phyloP scores from a whole-genome alignment of 1,140 invertebrate genomes.

The Drosophila ogumai region DNA sequence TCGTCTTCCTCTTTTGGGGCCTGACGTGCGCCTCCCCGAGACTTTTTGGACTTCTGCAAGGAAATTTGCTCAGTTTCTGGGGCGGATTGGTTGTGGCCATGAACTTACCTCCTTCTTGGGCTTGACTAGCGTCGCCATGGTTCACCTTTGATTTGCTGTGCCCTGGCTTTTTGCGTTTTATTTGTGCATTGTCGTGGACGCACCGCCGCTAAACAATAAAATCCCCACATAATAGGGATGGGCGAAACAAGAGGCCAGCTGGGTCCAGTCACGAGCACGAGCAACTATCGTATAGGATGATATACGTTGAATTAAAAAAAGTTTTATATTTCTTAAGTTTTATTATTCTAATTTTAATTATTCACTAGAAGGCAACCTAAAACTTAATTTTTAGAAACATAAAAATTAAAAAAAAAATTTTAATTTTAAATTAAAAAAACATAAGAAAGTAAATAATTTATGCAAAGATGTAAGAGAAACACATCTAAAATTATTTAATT shows the following conservation, averaged over 20 bases:
- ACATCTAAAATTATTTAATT: too few species aligned
- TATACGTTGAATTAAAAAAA: background rate
- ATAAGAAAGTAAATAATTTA: too few species aligned
- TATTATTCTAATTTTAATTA: background rate
- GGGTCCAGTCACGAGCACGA: background rate
- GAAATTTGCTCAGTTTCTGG: background rate
- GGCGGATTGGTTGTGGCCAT: background rate
- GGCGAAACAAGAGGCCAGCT: slow-evolving; percentile 23
- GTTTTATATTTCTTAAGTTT: too few species aligned
- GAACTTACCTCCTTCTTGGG: slow-evolving; percentile 68
- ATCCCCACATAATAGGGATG: slow-evolving; percentile 54
- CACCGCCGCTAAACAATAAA: slow-evolving; percentile 41
- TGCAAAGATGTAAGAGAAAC: too few species aligned
- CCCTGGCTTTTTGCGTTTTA: slow-evolving; percentile 21
- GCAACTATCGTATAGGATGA: background rate
- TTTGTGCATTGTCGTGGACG: slow-evolving; percentile 21
- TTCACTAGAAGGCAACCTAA: background rate
- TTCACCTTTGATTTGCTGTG: slow-evolving; percentile 5
- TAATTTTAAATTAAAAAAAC: background rate
- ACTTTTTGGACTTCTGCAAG: slow-evolving; percentile 65
- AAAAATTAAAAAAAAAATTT: too few species aligned
- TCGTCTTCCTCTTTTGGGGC: slow-evolving; percentile 47
- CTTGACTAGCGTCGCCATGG: slow-evolving; percentile 77
- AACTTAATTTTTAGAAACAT: too few species aligned
- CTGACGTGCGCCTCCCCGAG: slow-evolving; percentile 20